Percentiles rank a stretch among this genome's conserved stretches.
phyloP scores from a whole-genome alignment of 2,113 vertebrate genomes.

The Pardalotus punctatus region DNA sequence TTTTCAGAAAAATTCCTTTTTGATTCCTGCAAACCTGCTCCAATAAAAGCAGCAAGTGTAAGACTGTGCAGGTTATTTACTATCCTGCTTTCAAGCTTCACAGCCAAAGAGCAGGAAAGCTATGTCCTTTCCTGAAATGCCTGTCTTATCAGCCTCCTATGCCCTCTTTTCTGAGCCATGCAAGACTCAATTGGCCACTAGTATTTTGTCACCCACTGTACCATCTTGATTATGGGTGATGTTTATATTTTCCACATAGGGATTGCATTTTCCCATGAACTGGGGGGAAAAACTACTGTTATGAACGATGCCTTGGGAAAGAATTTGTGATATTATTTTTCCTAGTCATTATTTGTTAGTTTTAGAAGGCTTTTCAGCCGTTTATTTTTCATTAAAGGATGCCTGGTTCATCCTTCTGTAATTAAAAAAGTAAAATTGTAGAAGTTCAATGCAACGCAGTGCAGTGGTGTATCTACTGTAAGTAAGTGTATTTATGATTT shows the following conservation, averaged over 20 bases:
- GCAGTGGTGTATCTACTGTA: not conserved
- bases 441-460: not conserved
- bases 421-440: not conserved
- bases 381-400: conserved; percentile 19
- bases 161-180: not conserved
- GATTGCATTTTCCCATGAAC: not conserved
- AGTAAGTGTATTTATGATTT: not conserved
- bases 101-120: not conserved
- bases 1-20: not conserved
- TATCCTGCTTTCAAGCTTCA: not conserved
- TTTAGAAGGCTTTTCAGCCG: not conserved
- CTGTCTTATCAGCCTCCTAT: not conserved
- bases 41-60: not conserved
- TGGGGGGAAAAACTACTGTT: not conserved
- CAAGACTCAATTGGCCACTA: not conserved
- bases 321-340: not conserved
- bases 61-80: not conserved
- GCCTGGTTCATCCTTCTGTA: not conserved
- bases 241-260: not conserved
- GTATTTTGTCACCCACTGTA: not conserved
- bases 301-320: not conserved
- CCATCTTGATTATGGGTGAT: not conserved
- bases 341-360: not conserved
- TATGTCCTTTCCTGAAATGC: not conserved
- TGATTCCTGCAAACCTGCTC: not conserved